These are phyloP conservation scores for Pocillopora grandis DNA, from an alignment of 92 coral and sea anemone genomes.

Conservation along the genomic window DNA sequence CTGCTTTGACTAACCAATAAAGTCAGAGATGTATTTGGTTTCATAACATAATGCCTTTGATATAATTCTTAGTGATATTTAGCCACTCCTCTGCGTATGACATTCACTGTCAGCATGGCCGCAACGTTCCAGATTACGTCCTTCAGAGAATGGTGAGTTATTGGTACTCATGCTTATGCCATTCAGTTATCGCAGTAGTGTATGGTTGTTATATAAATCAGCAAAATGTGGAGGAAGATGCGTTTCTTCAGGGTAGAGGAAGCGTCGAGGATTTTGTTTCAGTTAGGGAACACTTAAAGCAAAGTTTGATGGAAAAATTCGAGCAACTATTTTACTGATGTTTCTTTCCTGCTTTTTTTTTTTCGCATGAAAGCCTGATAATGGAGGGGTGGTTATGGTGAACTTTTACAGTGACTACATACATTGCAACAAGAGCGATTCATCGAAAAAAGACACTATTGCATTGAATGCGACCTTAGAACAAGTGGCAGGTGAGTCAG, in stretches of 20 bases:
- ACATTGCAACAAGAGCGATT: constrained; percentile 21
- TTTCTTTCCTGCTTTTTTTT: not conserved
- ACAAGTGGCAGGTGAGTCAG: constrained; percentile 65
- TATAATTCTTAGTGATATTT: constrained; percentile 61
- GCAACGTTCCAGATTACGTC: constrained; percentile 74
- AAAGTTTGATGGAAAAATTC: no score
- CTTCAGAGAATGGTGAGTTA: constrained; percentile 40
- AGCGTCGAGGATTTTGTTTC: no score
- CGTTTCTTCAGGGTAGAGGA: no score
- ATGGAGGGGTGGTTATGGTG: constrained; percentile 81
- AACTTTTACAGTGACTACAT: constrained; percentile 59
- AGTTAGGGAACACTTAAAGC: no score
- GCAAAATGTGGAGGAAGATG: no score
- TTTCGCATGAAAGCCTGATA: constrained; percentile 47
- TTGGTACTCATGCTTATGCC: not conserved
- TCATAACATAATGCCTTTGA: not conserved
- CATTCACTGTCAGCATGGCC: constrained; percentile 51
- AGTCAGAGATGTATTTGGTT: no score
- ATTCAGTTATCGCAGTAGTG: no score
- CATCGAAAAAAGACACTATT: not conserved
- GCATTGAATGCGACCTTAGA: constrained; percentile 41
- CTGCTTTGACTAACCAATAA: no score
- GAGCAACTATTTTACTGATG: no score
- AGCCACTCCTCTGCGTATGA: constrained; percentile 79
- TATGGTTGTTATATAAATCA: no score